These are phyloP conservation scores for Mystacides longicornis DNA, from an alignment of 2,888 invertebrate species.

Conservation along the genomic window DNA sequence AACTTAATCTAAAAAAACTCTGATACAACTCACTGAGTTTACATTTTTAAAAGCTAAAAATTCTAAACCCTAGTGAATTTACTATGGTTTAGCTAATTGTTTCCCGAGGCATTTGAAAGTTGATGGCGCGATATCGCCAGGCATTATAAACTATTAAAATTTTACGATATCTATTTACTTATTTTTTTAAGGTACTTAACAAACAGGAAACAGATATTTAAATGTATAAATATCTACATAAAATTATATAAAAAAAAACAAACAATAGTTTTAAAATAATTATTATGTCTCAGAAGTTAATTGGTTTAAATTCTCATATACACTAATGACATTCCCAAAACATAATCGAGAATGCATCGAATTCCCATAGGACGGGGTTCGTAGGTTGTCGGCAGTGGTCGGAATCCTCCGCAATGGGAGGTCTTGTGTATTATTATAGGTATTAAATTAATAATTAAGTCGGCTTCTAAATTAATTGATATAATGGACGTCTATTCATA, in stretches of 20 bases:
- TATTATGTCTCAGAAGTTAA: slow-evolving; percentile 4
- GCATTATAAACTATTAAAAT: too few relatives aligned
- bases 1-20: too few relatives aligned
- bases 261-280: not conserved
- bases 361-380: slow-evolving; percentile 1
- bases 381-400: slow-evolving; percentile 1
- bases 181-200: too few relatives aligned
- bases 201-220: slow-evolving; percentile 2
- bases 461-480: not conserved
- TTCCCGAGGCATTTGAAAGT: too few relatives aligned
- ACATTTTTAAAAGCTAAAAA: too few relatives aligned
- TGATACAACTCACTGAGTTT: too few relatives aligned
- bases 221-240: too few relatives aligned
- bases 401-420: slow-evolving; percentile 3
- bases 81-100: too few relatives aligned
- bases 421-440: not conserved
- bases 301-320: not conserved
- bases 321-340: slow-evolving; percentile 4
- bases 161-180: too few relatives aligned
- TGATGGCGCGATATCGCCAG: too few relatives aligned
- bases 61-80: too few relatives aligned
- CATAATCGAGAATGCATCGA: slow-evolving; percentile 1
- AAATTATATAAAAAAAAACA: not conserved
- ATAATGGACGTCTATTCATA: too few relatives aligned
- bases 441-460: slow-evolving; percentile 2